Percentiles rank a stretch among this genome's conserved stretches.
Conservation (phyloP, 2,888 invertebrate species). For the Camponotus fellah region DNA sequence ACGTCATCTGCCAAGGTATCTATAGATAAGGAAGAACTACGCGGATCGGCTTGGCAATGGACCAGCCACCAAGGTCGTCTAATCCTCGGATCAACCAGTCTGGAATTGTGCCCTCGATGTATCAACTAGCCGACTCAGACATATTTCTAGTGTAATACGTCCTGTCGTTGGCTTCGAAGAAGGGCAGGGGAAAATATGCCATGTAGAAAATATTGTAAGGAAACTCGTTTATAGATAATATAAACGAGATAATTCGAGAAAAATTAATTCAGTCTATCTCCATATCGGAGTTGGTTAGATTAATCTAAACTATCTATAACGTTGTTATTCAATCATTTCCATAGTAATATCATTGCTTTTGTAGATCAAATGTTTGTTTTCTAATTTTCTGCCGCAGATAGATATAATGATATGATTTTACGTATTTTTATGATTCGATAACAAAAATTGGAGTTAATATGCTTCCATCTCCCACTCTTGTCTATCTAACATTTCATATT, state of each 20-base stretch:
- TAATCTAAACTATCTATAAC: neutral
- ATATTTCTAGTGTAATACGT: slow-evolving; percentile 48
- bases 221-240: slow-evolving; percentile 12
- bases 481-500: neutral
- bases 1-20: slow-evolving; percentile 61
- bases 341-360: neutral
- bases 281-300: neutral
- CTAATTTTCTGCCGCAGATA: neutral
- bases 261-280: slow-evolving; percentile 9
- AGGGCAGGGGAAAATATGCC: too few species aligned
- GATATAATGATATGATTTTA: neutral
- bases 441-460: neutral
- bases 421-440: slow-evolving; percentile 8
- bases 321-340: neutral
- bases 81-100: slow-evolving; percentile 58
- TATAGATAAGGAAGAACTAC: slow-evolving; percentile 61
- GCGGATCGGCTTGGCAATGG: slow-evolving; percentile 61
- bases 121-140: slow-evolving; percentile 35
- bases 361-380: neutral
- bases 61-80: slow-evolving; percentile 59
- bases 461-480: neutral
- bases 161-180: slow-evolving; percentile 15
- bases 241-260: neutral
- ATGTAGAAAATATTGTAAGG: neutral
- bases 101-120: slow-evolving; percentile 45